A percentile compares a stretch with the other conserved stretches of the same genome.
Evolutionary conservation across 2,797 vertebrate species (phyloP).

Genomic region (Mus minutoides): DNA sequence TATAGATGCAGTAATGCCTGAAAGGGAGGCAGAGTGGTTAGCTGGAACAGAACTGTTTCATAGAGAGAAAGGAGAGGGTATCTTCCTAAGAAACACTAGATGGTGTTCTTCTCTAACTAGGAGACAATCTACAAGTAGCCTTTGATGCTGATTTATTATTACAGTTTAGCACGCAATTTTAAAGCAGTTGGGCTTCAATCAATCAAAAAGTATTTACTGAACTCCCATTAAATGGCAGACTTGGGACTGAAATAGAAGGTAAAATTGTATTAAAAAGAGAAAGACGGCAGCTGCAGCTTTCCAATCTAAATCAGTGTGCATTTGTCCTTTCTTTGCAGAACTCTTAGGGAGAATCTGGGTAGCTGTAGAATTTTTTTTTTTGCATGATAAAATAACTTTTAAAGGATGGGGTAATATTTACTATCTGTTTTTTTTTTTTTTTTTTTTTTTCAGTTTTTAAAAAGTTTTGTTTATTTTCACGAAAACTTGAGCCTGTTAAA

Average conservation of each 20-base stretch:
- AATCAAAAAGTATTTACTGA: slow-evolving; percentile 76
- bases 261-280: slow-evolving; percentile 62
- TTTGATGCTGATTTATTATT: slow-evolving; percentile 70
- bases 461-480: too few relatives aligned
- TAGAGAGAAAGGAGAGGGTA: background rate
- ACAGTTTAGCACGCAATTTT: slow-evolving; percentile 71
- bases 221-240: slow-evolving; percentile 65
- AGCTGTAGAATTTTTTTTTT: slow-evolving; percentile 52
- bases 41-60: slow-evolving; percentile 38
- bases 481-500: too few relatives aligned
- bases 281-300: slow-evolving; percentile 51
- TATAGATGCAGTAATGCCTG: background rate
- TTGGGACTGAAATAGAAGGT: slow-evolving; percentile 64
- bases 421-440: slow-evolving; percentile 18
- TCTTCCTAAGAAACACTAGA: slow-evolving; percentile 81
- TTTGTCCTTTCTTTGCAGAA: slow-evolving; percentile 63
- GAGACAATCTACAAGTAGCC: slow-evolving; percentile 32
- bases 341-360: slow-evolving; percentile 41
- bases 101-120: slow-evolving; percentile 86
- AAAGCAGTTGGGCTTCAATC: slow-evolving; percentile 71
- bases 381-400: slow-evolving; percentile 43
- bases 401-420: slow-evolving; percentile 42
- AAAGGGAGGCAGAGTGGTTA: background rate
- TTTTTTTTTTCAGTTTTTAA: too few relatives aligned
- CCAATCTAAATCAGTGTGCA: slow-evolving; percentile 1